Conservation (phyloP, 2,113 vertebrate genomes). For the Oncorhynchus masou region DNA sequence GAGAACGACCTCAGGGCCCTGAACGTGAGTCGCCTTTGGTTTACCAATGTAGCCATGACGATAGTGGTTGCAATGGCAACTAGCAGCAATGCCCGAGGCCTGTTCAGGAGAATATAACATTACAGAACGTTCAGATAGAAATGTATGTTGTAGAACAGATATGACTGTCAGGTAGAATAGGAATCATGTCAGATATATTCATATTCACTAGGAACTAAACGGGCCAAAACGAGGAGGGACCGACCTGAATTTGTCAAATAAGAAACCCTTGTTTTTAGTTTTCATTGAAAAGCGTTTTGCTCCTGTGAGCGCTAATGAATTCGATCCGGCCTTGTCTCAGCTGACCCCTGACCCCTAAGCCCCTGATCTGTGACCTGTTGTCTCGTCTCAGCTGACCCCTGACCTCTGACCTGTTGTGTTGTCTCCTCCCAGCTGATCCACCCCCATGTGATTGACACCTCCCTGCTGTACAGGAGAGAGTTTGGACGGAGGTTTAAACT, state of each 20-base stretch:
- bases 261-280: too few species aligned
- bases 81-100: too few species aligned
- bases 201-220: too few species aligned
- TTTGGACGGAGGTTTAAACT: slow-evolving; percentile 82
- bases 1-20: slow-evolving; percentile 81
- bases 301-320: neutral
- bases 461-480: slow-evolving; percentile 80
- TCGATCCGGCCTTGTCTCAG: slow-evolving; percentile 53
- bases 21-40: slow-evolving; percentile 71
- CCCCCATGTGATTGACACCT: slow-evolving; percentile 86
- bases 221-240: too few species aligned
- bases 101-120: too few species aligned
- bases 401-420: neutral
- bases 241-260: too few species aligned
- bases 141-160: too few species aligned
- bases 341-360: slow-evolving; percentile 63
- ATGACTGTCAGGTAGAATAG: too few species aligned
- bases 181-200: too few species aligned
- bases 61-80: too few species aligned
- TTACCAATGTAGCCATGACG: neutral
- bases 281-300: neutral
- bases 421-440: slow-evolving; percentile 81
- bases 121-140: too few species aligned
- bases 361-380: slow-evolving; percentile 28
- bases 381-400: slow-evolving; percentile 78